Evolutionary conservation across 2,888 invertebrate genomes (phyloP), one percentile per base, ranked within the genome.

Genomic region (Drosophila meridionalis): DNA sequence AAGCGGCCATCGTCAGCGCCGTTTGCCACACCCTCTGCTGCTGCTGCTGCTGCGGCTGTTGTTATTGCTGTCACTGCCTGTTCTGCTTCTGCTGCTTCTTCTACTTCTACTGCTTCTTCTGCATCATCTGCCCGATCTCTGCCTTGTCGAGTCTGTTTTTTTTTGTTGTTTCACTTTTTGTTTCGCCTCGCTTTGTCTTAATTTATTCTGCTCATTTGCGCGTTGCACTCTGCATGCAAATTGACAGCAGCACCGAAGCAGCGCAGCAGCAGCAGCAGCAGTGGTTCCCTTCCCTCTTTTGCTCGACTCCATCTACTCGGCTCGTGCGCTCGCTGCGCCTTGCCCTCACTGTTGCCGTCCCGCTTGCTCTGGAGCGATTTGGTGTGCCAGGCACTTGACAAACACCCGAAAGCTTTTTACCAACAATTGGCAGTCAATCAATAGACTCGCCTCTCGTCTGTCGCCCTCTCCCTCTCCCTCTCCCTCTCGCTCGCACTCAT

Each of bases 361-460:
- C 69, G 43, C 43, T 69, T 20, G 70, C 68, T 34, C 56, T 30
- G 14, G 12, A 14, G 47, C 38, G 50, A 47, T 69, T 45, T 45
- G 73, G 4, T 50, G 66, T 45, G 65, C 4, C 57, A 38, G 53
- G 28, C 75, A 78, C 85, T 86, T 80, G 90, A 87, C 89, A 89
- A 89, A 89, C 90, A 89, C 88, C 87, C 89, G 71, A 83, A 83
- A 86, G 90, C 89, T 76, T 74, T 75, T 73, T 70, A 48, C 60
- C 71, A 76, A 74, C 82, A 82, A 76, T 80, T 74, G 72, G 58
- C 74, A 65, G 78, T 73, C 75, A 83, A 76, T 86, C 89, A 72
- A 80, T 78, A 80, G 71, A 52, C 55, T 42, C 52, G 11, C 34
- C 38, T 28, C 34, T 26, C 36, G 8, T n/a, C 38, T n/a, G 38